These are phyloP conservation scores for Cinclus cinclus DNA, from an alignment of 2,113 vertebrate species.

Conservation along the genomic window DNA sequence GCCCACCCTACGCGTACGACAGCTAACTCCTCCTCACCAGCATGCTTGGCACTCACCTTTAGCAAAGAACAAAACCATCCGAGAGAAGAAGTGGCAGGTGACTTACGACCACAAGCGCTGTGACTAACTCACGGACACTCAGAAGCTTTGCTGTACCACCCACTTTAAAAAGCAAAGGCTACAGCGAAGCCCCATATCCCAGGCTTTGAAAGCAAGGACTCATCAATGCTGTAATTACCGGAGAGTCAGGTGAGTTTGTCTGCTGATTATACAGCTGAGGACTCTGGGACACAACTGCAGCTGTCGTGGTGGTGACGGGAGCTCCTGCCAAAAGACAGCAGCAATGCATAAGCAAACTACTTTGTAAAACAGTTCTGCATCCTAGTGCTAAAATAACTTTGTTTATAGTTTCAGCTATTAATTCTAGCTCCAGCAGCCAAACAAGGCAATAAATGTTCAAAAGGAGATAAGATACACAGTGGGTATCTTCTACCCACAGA, in stretches of 20 bases:
- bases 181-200: background rate
- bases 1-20: background rate
- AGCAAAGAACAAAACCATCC: background rate
- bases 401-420: constrained; percentile 27
- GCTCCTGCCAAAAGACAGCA: constrained; percentile 67
- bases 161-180: background rate
- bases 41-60: background rate
- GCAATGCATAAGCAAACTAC: background rate
- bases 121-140: background rate
- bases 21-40: background rate
- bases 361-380: background rate
- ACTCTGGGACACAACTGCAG: constrained; percentile 90
- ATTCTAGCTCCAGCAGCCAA: constrained; percentile 33
- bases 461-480: background rate
- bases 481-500: background rate
- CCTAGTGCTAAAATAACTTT: background rate
- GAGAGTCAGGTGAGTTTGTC: constrained; percentile 80
- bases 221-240: constrained; percentile 74
- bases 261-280: constrained; percentile 91
- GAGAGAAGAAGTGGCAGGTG: background rate
- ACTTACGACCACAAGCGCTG: background rate
- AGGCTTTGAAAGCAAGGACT: background rate
- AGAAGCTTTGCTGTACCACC: background rate
- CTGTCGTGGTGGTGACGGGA: constrained; percentile 80
- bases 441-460: background rate